Evolutionary conservation across 1,140 invertebrate species (phyloP).

Genomic region (Drosophila teissieri): DNA sequence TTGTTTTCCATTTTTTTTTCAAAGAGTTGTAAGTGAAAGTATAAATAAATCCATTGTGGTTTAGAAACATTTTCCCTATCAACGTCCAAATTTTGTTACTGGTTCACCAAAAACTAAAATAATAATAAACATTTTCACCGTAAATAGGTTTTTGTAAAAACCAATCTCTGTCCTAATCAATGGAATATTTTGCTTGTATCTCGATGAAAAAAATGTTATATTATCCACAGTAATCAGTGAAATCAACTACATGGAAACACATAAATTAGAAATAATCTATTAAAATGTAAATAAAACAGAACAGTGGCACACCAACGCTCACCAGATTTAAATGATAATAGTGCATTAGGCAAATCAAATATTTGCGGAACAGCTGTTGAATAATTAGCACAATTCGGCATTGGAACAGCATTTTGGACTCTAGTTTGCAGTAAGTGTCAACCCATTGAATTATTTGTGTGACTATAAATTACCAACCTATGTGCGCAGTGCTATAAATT

Average conservation of each 20-base stretch:
- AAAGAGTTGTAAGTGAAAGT: too few relatives aligned
- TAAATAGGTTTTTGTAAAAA: too few relatives aligned
- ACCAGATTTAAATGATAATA: not conserved
- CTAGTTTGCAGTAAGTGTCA: conserved; percentile 44
- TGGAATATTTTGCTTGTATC: too few relatives aligned
- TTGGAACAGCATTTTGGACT: conserved; percentile 7
- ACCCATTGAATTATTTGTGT: conserved; percentile 34
- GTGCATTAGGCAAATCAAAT: conserved; percentile 9
- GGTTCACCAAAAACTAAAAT: too few relatives aligned
- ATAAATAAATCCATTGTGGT: too few relatives aligned
- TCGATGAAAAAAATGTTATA: not conserved
- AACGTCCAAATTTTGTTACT: too few relatives aligned
- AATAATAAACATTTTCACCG: too few relatives aligned
- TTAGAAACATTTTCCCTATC: too few relatives aligned
- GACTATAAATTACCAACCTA: conserved; percentile 36
- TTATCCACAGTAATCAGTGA: not conserved
- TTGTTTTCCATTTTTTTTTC: too few relatives aligned
- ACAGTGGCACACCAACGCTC: not conserved
- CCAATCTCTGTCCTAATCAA: too few relatives aligned
- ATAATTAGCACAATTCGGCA: conserved; percentile 28
- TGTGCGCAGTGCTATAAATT: conserved; percentile 29
- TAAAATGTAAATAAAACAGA: not conserved
- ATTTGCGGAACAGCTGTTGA: conserved; percentile 22
- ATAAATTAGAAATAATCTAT: not conserved
- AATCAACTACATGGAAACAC: not conserved